phyloP scores from a whole-genome alignment of 1,140 invertebrate species.

The Plectrocnemia conspersa region DNA sequence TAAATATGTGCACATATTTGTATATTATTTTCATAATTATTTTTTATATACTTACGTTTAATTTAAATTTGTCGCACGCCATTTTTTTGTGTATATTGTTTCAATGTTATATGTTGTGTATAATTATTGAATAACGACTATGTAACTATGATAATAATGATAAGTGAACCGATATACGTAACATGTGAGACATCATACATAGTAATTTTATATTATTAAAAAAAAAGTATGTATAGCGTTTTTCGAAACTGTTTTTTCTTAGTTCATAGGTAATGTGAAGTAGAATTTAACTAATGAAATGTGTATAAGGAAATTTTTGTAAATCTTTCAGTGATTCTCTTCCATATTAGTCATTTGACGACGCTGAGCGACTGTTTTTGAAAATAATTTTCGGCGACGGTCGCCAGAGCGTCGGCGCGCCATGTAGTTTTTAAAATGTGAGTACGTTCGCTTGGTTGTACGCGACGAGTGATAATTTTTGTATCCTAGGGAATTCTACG shows the following conservation, averaged over 20 bases:
- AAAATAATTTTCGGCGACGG: too few species aligned
- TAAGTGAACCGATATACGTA: constrained; percentile 25
- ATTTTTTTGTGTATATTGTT: too few species aligned
- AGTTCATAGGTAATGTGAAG: constrained; percentile 4
- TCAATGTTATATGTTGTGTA: constrained; percentile 12
- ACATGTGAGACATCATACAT: constrained; percentile 23
- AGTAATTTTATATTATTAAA: constrained; percentile 10
- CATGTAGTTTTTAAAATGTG: neutral
- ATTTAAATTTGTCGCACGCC: too few species aligned
- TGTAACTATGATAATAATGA: too few species aligned
- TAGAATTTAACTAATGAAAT: neutral
- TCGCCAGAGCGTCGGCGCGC: neutral
- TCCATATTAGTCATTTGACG: constrained; percentile 12
- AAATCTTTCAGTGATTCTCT: constrained; percentile 16
- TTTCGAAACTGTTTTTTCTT: constrained; percentile 19
- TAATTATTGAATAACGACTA: too few species aligned
- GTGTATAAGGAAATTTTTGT: neutral
- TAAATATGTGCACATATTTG: too few species aligned
- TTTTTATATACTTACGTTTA: too few species aligned
- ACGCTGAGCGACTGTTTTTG: neutral
- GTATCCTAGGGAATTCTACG: neutral
- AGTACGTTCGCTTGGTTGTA: neutral
- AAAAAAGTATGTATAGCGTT: constrained; percentile 18
- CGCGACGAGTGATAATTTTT: neutral
- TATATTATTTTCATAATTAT: too few species aligned